Evolutionary conservation across 2,113 vertebrate species (phyloP), one percentile per base, ranked within the genome.

Genomic region (Arvicanthis niloticus): DNA sequence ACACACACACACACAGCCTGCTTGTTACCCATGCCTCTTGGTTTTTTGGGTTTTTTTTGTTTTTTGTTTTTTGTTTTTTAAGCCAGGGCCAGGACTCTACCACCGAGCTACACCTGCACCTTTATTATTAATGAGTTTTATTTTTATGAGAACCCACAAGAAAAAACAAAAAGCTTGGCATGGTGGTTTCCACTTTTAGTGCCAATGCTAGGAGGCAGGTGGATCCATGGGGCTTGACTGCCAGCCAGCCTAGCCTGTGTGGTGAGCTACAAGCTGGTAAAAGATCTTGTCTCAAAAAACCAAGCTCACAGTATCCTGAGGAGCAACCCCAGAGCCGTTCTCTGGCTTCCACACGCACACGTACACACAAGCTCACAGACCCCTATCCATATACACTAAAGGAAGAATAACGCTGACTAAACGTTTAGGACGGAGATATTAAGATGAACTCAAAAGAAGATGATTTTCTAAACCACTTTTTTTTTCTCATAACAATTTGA

Each of bases 401-500:
- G 68, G 91, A 85, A 58, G 31, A 81, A 65, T 81, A 68, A 58
- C 15, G 12, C 62, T 84, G 72, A 82, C 56, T n/a, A n/a, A n/a
- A n/a, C n/a, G 1, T 80, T 48, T 78, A 58, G 37, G 40, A 65
- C 65, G 48, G 48, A 65, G 73, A 31, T 65, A 45, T 67, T n/a
- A 62, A 26, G 62, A 51, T 76, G 53, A 62, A 78, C 48, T 68
- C 60, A 68, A 45, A 86, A 73, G 70, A 72, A 87, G 87, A 31
- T 60, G 51, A 53, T 53, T 93, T 84, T 51, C 48, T 87, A 88
- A 96, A 40, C 86, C 15, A 88, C 58, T 16, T 22, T 58, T 73
- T 6, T 2, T 45, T 37, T 1, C 1, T 42, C 29, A 77, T 4
- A 1, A 11, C 62, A 31, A 31, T 0, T 21, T 42, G 6, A 7